Evolutionary conservation across 2,888 invertebrate genomes (phyloP).

Genomic region (Salticus scenicus): DNA sequence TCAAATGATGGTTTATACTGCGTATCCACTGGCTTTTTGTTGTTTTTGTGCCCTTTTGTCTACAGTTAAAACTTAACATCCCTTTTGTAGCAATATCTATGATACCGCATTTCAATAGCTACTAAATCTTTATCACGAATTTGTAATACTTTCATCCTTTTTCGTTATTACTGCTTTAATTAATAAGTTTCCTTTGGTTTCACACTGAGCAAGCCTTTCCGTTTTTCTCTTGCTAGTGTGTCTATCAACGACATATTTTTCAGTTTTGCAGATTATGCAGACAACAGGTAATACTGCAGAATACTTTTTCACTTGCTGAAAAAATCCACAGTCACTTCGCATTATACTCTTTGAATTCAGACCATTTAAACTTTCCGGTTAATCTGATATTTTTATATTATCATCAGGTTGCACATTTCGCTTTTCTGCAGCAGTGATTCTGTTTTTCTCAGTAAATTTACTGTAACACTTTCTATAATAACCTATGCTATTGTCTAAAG

Average conservation of each 20-base stretch:
- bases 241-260: background rate
- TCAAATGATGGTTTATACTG: background rate
- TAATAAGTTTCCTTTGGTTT: background rate
- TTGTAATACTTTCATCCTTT: too few species aligned
- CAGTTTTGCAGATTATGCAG: background rate
- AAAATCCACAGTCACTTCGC: background rate
- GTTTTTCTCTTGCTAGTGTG: background rate
- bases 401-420: background rate
- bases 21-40: background rate
- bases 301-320: background rate
- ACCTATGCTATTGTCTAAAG: too few species aligned
- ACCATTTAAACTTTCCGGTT: background rate
- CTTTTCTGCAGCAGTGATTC: background rate
- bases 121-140: background rate
- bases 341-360: background rate
- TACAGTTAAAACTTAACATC: background rate
- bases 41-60: background rate
- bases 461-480: too few species aligned
- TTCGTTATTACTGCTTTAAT: background rate
- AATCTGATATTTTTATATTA: background rate
- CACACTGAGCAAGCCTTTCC: background rate
- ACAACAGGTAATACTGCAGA: background rate
- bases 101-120: conserved; percentile 1
- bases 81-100: background rate
- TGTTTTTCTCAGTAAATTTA: background rate